Base-by-base conservation (phyloP, 2,113 vertebrate genomes). In the Nanorana parkeri region DNA sequence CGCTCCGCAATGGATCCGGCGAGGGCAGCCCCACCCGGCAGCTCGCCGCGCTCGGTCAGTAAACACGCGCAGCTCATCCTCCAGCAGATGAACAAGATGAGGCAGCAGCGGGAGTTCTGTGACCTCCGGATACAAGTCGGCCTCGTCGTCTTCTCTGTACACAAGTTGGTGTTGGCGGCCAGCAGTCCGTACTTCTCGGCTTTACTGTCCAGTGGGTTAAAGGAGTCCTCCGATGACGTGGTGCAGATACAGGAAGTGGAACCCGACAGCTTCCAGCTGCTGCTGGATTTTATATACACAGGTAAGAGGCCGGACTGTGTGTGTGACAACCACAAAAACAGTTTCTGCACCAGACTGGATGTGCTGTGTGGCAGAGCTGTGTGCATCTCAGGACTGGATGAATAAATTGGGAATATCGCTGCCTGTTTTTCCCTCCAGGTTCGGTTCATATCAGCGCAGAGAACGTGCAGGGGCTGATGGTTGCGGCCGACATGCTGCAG, bases 401-500 rank as follows among this genome's bases (percentile, higher is more conserved):
- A 7, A 36, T 7, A 36, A 7, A 36, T 36, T 36, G 32, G 32
- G 32, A 36, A 36, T 36, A 5, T n/a, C n/a, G n/a, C n/a, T n/a
- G 13, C 19, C 17, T 51, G 24, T 69, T 23, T 68, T 73, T 19
- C n/a, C 11, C 19, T 3, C 20, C 89, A 98, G 97, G 97, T 3
- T 84, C 90, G 68, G 93, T 98, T 80, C 92, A 89, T 77, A 93
- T 98, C 85, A 92, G 90, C 0, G 94, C 97, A 84, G 96, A 94
- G 87, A 98, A 97, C 17, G 97, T 97, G 1, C 97, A 98, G 90
- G 96, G 98, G 86, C 87, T 99, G 90, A 97, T 98, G 89, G 90
- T 97, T 77, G 97, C 97, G 2, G 97, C 97, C 0, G 97, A 99
- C 90, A 99, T 99, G 97, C 93, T 99, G 84, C 96, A 99, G 91